These are phyloP conservation scores for Ardeotis arabs DNA, from an alignment of 2,113 vertebrate genomes.

Conservation along the genomic window DNA sequence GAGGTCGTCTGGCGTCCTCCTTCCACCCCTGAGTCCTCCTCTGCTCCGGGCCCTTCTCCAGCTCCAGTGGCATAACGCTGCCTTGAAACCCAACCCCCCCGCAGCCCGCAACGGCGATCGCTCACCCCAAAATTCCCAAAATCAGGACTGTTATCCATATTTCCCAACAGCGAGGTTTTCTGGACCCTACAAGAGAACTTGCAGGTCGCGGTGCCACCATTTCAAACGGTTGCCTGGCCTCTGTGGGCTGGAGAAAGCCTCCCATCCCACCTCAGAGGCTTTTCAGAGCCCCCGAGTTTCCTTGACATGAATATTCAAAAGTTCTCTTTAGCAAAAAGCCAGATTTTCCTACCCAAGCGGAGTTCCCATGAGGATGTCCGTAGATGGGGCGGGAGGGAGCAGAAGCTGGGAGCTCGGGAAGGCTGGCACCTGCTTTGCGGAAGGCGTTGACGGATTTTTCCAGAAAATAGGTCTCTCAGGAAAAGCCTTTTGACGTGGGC, in stretches of 20 bases:
- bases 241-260: neutral
- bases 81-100: neutral
- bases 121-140: neutral
- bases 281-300: neutral
- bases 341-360: neutral
- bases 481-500: neutral
- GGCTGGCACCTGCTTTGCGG: neutral
- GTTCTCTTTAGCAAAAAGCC: neutral
- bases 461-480: neutral
- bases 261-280: neutral
- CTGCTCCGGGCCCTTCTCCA: neutral
- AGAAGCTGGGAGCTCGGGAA: neutral
- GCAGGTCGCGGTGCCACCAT: neutral
- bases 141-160: rapidly evolving
- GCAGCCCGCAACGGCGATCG: rapidly evolving
- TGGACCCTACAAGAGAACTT: neutral
- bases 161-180: neutral
- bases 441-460: neutral
- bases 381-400: neutral
- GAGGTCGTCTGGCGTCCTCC: neutral
- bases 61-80: neutral
- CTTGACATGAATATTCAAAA: no score
- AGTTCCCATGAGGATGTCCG: neutral
- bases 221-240: neutral
- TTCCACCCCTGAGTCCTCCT: neutral